Base-by-base conservation (phyloP, 2,888 invertebrate genomes). In the Leistus spinibarbis region DNA sequence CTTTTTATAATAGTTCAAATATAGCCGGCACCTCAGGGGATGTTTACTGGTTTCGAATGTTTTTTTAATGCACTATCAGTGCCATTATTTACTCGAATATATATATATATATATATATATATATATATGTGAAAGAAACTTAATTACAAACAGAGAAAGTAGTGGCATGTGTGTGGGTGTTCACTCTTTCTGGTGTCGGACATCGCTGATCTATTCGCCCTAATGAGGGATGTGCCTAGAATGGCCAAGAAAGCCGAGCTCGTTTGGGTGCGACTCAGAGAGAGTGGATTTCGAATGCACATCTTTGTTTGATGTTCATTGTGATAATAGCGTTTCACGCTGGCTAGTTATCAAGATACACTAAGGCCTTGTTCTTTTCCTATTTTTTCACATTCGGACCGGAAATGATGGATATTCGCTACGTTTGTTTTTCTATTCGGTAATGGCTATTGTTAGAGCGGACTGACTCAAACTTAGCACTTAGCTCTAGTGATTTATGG, bases 161-260 rank as follows among this genome's bases (percentile, higher is more conserved):
- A 40, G 4, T 40, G 24, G 3, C 7, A 7, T 24, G 24, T 24
- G 24, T 4, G 24, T 4, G 24, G 7, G 40, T 40, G 13, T 40
- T 40, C 7, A 40, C 40, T 40, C 40, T 13, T 40, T 2, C 40
- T 13, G 40, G 7, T 4, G 17, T 3, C 4, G 60, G 60, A 60
- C 60, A 20, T 20, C 16, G 7, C 20, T 60, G 60, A 60, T 60
- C 60, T 60, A 1, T 20, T 5, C 60, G 60, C 20, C 13, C 60
- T 60, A 60, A 60, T 60, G 60, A 60, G 19, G 60, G 13, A 60
- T 60, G 60, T 19, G 60, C 17, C 60, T 60, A 19, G 60, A 60
- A 60, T 60, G 60, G 10, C 20, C 22, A 20, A 60, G 27, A 27
- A 9, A 27, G 9, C 9, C 5, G 40, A 40, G 40, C 40, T 40